A percentile compares a stretch with the other conserved stretches of the same genome.
These are phyloP conservation scores for Cecidostiba fungosa DNA, from an alignment of 2,888 invertebrate species.

Conservation along the genomic window DNA sequence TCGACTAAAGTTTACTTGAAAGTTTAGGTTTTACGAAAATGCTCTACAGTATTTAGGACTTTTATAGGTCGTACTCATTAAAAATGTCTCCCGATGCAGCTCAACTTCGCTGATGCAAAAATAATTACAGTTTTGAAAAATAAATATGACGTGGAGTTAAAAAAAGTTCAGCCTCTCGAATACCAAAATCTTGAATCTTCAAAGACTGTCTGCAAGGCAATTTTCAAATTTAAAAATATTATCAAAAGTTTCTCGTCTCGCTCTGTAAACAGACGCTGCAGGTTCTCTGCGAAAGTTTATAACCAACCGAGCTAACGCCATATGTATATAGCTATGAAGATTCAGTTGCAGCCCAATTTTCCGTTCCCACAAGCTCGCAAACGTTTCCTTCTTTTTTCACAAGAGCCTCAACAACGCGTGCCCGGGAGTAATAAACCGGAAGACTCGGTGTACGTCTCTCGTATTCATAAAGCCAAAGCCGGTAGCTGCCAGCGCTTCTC, in stretches of 20 bases:
- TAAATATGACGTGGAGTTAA: too few relatives aligned
- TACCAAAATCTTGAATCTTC: not conserved
- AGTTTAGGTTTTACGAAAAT: too few relatives aligned
- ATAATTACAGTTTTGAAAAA: too few relatives aligned
- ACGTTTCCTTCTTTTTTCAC: not conserved
- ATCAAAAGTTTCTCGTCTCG: not conserved
- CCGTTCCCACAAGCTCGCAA: not conserved
- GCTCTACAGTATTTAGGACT: too few relatives aligned
- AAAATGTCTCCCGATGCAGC: not conserved
- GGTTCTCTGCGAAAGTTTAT: not conserved
- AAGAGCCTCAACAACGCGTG: slow-evolving; percentile 29
- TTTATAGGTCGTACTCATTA: not conserved
- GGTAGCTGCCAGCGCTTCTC: slow-evolving; percentile 45
- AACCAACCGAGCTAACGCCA: not conserved
- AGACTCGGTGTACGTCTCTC: slow-evolving; percentile 24
- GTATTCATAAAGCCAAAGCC: slow-evolving; percentile 27
- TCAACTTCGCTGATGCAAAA: too few relatives aligned
- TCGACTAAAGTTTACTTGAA: too few relatives aligned
- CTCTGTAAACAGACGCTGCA: not conserved
- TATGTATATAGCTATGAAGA: slow-evolving; percentile 9
- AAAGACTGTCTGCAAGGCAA: not conserved
- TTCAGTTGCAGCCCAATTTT: slow-evolving; percentile 6
- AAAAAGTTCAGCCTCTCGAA: too few relatives aligned
- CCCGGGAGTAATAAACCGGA: slow-evolving; percentile 57
- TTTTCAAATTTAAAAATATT: not conserved